Evolutionary conservation across 2,113 vertebrate genomes (phyloP).

Genomic region (Spea bombifrons): DNA sequence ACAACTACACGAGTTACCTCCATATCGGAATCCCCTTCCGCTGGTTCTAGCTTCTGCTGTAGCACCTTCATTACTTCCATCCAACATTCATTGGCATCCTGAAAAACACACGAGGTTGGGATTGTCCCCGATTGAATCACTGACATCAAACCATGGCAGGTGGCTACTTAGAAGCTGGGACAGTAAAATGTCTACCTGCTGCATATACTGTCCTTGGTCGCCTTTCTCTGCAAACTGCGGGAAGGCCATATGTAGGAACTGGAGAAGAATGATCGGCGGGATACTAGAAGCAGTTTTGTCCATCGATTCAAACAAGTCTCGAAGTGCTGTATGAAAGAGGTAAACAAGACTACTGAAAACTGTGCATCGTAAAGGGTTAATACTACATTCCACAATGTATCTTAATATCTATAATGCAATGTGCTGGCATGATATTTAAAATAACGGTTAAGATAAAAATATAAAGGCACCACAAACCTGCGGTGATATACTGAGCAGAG

Average conservation of each 20-base stretch:
- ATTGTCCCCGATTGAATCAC: neutral
- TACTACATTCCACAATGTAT: too few relatives aligned
- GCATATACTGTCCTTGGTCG: constrained; percentile 96
- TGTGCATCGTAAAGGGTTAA: too few relatives aligned
- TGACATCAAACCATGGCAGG: neutral
- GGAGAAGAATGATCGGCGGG: constrained; percentile 95
- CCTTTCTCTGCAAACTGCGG: constrained; percentile 98
- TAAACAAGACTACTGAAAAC: neutral
- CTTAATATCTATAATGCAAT: too few relatives aligned
- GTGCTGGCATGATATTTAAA: too few relatives aligned
- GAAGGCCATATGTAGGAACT: constrained; percentile 98
- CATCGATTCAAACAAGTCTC: constrained; percentile 98
- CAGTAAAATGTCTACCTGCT: constrained; percentile 75
- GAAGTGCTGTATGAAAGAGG: constrained; percentile 78
- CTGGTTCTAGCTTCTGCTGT: constrained; percentile 91
- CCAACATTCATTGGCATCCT: constrained; percentile 99
- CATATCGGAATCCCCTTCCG: constrained; percentile 82
- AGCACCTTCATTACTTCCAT: constrained; percentile 94
- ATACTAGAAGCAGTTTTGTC: constrained; percentile 98
- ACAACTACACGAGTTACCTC: too few relatives aligned
- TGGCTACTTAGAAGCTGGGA: neutral
- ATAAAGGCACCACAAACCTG: constrained; percentile 68
- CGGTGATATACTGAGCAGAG: constrained; percentile 96
- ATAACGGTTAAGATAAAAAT: too few relatives aligned
- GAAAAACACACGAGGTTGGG: neutral